Conservation (phyloP, 2,797 vertebrate genomes). For the Taeniopygia guttata region DNA sequence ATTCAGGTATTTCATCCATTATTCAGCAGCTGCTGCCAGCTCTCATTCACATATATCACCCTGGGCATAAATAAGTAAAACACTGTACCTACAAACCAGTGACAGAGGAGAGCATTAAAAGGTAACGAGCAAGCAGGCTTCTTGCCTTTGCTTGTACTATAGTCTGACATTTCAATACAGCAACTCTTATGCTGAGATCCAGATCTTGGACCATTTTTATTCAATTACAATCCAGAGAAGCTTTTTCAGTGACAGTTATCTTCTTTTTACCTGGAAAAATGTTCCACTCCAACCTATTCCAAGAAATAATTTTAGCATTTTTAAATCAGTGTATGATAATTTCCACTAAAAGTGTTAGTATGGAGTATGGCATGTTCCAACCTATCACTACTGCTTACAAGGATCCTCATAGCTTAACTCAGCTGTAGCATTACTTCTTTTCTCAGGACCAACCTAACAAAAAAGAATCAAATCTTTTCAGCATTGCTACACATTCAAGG, state of each 20-base stretch:
- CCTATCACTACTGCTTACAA: not conserved
- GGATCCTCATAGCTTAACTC: not conserved
- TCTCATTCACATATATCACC: conserved; percentile 4
- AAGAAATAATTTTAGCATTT: not conserved
- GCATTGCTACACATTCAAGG: not conserved
- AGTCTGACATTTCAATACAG: not conserved
- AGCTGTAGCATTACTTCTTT: not conserved
- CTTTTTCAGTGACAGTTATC: not conserved
- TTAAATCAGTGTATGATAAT: not conserved
- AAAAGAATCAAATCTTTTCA: not conserved
- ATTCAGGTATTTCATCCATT: not conserved
- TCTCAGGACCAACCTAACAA: not conserved
- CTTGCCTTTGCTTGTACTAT: not conserved
- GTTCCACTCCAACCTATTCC: not conserved
- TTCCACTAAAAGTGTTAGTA: not conserved
- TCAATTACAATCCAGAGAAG: not conserved
- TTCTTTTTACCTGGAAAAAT: not conserved
- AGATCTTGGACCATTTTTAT: not conserved
- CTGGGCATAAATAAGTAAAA: conserved; percentile 38
- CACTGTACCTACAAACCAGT: not conserved
- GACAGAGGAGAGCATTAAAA: not conserved
- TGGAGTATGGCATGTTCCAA: accelerated
- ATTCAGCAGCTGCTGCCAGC: conserved; percentile 12
- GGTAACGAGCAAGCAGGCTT: not conserved
- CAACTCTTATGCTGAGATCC: not conserved